Evolutionary conservation across 2,888 invertebrate species (phyloP).

Genomic region (Reticulitermes lucifugus): DNA sequence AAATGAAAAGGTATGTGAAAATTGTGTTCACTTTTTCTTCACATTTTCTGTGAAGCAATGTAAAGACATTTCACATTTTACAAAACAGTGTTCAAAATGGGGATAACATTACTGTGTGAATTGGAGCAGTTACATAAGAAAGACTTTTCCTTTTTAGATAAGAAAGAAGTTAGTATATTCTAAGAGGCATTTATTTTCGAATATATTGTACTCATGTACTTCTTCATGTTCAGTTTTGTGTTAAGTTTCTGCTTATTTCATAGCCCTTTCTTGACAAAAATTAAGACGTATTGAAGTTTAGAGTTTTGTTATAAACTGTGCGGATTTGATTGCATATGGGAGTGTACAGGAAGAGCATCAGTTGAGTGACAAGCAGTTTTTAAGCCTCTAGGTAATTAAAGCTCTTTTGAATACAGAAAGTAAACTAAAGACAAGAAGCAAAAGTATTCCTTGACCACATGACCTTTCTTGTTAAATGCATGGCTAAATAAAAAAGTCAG

Average conservation of each 20-base stretch:
- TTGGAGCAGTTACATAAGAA: not conserved
- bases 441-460: not conserved
- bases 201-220: not conserved
- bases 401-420: not conserved
- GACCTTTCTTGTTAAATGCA: no score
- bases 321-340: not conserved
- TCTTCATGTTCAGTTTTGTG: not conserved
- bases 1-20: slow-evolving; percentile 32
- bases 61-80: not conserved
- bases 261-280: not conserved
- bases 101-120: not conserved
- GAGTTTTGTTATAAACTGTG: not conserved
- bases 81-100: slow-evolving; percentile 13
- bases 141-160: not conserved
- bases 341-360: no score
- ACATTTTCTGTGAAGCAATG: not conserved
- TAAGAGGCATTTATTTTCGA: not conserved
- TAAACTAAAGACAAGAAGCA: not conserved
- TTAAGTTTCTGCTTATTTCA: not conserved
- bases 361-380: no score
- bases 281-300: not conserved
- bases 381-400: no score
- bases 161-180: not conserved
- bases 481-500: not conserved
- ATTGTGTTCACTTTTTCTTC: slow-evolving; percentile 35